Evolutionary conservation across 2,797 vertebrate species (phyloP).

Genomic region (Channallabes apus): DNA sequence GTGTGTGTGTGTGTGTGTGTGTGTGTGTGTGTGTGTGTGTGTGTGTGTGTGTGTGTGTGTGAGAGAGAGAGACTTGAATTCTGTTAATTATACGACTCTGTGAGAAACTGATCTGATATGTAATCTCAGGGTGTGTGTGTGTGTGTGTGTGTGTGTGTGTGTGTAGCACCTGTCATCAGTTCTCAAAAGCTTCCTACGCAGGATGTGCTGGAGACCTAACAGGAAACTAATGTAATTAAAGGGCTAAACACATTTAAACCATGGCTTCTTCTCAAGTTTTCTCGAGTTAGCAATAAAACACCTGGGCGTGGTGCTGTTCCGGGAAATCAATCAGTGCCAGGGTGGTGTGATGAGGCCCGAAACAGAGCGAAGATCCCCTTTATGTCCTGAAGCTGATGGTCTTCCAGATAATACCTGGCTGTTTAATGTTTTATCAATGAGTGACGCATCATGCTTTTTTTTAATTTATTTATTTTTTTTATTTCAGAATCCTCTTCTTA

Average conservation of each 20-base stretch:
- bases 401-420: not conserved
- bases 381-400: not conserved
- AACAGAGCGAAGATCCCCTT: not conserved
- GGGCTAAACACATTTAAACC: not conserved
- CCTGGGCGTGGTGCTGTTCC: not conserved
- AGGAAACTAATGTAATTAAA: constrained; percentile 33
- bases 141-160: not conserved
- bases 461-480: too few species aligned
- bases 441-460: not conserved
- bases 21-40: too few species aligned
- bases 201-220: constrained; percentile 30
- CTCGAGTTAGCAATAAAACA: too few species aligned
- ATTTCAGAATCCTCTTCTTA: not conserved
- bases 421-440: not conserved
- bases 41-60: not conserved
- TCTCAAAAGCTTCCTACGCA: constrained; percentile 1
- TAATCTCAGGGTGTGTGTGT: not conserved
- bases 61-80: not conserved
- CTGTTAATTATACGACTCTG: not conserved
- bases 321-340: not conserved
- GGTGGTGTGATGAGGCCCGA: not conserved
- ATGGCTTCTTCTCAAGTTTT: not conserved
- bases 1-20: not conserved
- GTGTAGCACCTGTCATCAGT: not conserved
- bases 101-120: constrained; percentile 8